Evolutionary conservation across 2,888 invertebrate genomes (phyloP).

Genomic region (Noctuana brunneofusca): DNA sequence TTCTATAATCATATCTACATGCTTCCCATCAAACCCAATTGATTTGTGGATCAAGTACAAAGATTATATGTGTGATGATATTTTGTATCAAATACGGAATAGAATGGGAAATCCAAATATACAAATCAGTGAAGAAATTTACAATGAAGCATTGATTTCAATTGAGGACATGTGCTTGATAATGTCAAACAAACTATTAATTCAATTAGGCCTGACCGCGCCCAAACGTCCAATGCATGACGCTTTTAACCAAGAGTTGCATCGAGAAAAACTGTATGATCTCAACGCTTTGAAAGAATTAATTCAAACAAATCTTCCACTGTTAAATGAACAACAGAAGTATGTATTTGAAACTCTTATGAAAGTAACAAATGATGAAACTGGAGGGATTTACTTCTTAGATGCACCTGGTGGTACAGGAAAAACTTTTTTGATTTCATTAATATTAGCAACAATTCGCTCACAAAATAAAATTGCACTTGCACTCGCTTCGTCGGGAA

Average conservation of each 20-base stretch:
- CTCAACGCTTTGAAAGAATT: constrained; percentile 16
- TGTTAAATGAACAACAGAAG: constrained; percentile 37
- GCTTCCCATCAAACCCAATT: constrained; percentile 39
- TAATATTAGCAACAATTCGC: constrained; percentile 8
- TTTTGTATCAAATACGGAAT: constrained; percentile 46
- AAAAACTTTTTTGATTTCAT: constrained; percentile 21
- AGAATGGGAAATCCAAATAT: constrained; percentile 40
- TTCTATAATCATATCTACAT: not conserved
- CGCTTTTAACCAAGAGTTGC: constrained; percentile 38
- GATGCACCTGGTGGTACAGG: constrained; percentile 24
- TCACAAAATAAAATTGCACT: not conserved
- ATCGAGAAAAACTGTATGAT: constrained; percentile 48
- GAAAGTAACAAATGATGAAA: constrained; percentile 42
- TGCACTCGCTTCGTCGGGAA: constrained; percentile 9
- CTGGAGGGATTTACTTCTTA: constrained; percentile 35
- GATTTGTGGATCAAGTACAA: constrained; percentile 48
- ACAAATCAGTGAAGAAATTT: constrained; percentile 42
- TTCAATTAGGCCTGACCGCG: constrained; percentile 42
- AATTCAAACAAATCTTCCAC: constrained; percentile 33
- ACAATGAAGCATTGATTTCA: constrained; percentile 43
- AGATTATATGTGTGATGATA: constrained; percentile 47
- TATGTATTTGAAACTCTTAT: constrained; percentile 40
- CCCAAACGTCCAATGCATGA: constrained; percentile 46
- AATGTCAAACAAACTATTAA: constrained; percentile 45
- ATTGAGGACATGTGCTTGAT: constrained; percentile 52